phyloP scores from a whole-genome alignment of 35 echinoderm and acorn worm species.

The Lytechinus variegatus region DNA sequence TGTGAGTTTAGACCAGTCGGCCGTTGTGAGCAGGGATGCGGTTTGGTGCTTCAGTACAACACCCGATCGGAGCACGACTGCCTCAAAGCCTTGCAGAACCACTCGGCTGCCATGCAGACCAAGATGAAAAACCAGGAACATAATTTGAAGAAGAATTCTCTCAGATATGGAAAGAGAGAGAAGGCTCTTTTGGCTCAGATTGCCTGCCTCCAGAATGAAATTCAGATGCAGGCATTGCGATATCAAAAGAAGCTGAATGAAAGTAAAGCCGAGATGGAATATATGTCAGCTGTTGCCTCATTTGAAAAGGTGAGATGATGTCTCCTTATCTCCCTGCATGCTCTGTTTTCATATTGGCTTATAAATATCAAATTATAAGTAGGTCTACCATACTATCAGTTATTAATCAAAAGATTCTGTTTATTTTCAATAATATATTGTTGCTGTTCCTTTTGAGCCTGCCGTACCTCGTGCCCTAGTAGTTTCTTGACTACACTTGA shows the following conservation, averaged over 20 bases:
- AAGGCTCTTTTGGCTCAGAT: slow-evolving; percentile 93
- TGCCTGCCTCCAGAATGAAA: slow-evolving; percentile 95
- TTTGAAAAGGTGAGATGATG: slow-evolving; percentile 68
- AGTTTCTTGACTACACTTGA: too few relatives aligned
- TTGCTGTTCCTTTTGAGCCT: too few relatives aligned
- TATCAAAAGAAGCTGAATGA: slow-evolving; percentile 99
- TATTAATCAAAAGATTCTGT: too few relatives aligned
- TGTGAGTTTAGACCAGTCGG: slow-evolving; percentile 93
- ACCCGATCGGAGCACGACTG: slow-evolving; percentile 78
- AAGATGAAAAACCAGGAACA: slow-evolving; percentile 90
- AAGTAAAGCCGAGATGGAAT: slow-evolving; percentile 94
- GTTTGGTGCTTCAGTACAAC: slow-evolving; percentile 74
- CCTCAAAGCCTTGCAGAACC: slow-evolving; percentile 85
- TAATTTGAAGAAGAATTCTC: slow-evolving; percentile 83
- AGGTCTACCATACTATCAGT: too few relatives aligned
- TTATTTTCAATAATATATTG: too few relatives aligned
- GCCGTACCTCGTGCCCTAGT: too few relatives aligned
- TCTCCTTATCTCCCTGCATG: background rate
- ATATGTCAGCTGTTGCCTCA: slow-evolving; percentile 74
- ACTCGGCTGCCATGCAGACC: slow-evolving; percentile 68
- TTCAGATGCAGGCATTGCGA: slow-evolving; percentile 93
- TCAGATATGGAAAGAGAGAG: slow-evolving; percentile 86
- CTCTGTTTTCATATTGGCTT: too few relatives aligned
- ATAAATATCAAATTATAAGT: too few relatives aligned
- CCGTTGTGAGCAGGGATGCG: slow-evolving; percentile 89